phyloP scores from a whole-genome alignment of 2,113 vertebrate genomes.

The Pseudorasbora parva region DNA sequence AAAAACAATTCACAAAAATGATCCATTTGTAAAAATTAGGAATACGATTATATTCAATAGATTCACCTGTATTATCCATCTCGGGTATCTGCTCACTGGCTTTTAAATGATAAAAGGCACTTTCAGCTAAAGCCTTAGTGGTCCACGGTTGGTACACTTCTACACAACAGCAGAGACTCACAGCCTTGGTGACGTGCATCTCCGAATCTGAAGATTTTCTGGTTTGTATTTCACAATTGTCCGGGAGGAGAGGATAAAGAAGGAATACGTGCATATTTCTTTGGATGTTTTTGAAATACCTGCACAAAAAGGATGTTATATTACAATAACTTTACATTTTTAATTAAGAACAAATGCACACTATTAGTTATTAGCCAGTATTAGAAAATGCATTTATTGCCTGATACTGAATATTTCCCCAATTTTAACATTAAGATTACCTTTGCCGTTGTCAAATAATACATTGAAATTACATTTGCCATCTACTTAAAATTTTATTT shows the following conservation, averaged over 20 bases:
- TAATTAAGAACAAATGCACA: not conserved
- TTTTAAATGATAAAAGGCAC: slow-evolving; percentile 69
- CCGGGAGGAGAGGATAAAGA: slow-evolving; percentile 66
- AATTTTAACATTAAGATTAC: not conserved
- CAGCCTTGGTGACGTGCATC: slow-evolving; percentile 65
- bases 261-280: slow-evolving; percentile 82
- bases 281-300: slow-evolving; percentile 69
- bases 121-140: slow-evolving; percentile 65
- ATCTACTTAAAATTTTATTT: not conserved
- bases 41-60: not conserved
- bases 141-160: slow-evolving; percentile 82
- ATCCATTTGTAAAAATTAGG: not conserved
- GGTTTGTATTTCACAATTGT: not conserved
- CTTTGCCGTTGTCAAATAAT: no score
- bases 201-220: slow-evolving; percentile 14
- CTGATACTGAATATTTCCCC: not conserved
- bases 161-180: slow-evolving; percentile 72
- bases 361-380: not conserved
- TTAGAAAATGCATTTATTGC: not conserved
- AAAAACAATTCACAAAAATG: no score
- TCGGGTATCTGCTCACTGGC: slow-evolving; percentile 28
- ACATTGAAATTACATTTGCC: not conserved
- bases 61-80: slow-evolving; percentile 38
- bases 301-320: slow-evolving; percentile 51
- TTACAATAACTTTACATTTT: not conserved